Conservation (phyloP, 2,113 vertebrate species). For the Cyprinodon variegatus region DNA sequence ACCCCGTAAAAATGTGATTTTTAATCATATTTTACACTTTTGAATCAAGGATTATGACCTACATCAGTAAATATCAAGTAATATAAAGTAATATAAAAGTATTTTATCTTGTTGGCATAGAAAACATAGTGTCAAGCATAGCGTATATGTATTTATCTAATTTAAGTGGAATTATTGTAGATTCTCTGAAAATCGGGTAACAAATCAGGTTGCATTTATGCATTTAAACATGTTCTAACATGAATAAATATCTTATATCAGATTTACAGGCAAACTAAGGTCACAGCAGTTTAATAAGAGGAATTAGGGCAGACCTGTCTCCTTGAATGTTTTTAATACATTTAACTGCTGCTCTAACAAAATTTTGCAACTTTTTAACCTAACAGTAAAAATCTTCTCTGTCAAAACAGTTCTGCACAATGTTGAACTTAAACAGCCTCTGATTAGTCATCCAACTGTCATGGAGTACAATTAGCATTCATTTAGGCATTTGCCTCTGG, state of each 20-base stretch:
- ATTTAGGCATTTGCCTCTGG: background rate
- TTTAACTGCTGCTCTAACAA: too few relatives aligned
- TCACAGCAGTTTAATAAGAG: background rate
- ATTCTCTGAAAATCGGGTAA: too few relatives aligned
- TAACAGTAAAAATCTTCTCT: background rate
- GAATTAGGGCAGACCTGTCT: background rate
- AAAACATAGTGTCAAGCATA: too few relatives aligned
- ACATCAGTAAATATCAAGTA: background rate
- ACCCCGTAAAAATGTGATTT: too few relatives aligned
- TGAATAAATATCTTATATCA: background rate
- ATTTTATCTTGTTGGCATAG: too few relatives aligned
- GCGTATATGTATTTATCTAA: background rate
- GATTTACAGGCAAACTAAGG: background rate
- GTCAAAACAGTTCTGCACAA: constrained; percentile 3
- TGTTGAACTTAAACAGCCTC: constrained; percentile 2
- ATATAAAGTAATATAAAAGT: too few relatives aligned
- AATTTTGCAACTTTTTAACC: background rate
- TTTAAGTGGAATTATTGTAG: background rate
- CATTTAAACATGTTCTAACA: background rate
- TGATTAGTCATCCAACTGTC: constrained; percentile 18
- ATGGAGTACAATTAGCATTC: constrained; percentile 6
- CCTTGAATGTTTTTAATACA: background rate
- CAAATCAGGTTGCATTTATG: too few relatives aligned
- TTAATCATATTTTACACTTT: too few relatives aligned
- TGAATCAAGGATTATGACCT: too few relatives aligned